phyloP scores from a whole-genome alignment of 2,113 vertebrate genomes.

The Oreamnos americanus region DNA sequence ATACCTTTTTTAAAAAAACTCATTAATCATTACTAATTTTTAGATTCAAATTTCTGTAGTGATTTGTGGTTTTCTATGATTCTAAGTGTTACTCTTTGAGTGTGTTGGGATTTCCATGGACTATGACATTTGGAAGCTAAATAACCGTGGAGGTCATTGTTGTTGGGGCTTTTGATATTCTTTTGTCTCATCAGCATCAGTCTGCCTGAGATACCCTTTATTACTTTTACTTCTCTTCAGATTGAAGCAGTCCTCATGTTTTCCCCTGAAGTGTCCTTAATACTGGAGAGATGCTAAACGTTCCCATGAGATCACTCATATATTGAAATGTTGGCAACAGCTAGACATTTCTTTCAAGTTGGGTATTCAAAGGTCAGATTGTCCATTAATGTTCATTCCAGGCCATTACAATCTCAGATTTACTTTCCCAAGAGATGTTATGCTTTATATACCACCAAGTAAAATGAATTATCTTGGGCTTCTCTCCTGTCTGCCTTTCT shows the following conservation, averaged over 20 bases:
- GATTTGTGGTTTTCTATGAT: not conserved
- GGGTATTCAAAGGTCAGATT: not conserved
- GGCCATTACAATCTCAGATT: not conserved
- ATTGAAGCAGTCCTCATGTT: not conserved
- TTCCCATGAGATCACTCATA: not conserved
- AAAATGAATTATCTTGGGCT: not conserved
- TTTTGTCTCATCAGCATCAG: not conserved
- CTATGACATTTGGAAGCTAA: not conserved
- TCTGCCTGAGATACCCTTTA: not conserved
- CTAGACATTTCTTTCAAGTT: constrained; percentile 32
- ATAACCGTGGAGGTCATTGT: not conserved
- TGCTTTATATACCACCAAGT: not conserved
- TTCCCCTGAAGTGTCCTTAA: not conserved
- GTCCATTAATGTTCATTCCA: not conserved
- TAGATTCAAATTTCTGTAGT: not conserved
- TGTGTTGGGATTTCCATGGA: not conserved
- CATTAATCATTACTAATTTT: not conserved
- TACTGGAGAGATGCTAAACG: not conserved
- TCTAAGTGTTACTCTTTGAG: not conserved
- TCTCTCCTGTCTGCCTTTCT: not conserved
- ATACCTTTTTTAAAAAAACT: not conserved
- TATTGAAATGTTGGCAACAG: not conserved
- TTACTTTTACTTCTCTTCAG: not conserved
- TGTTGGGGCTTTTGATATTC: not conserved
- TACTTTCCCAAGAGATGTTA: not conserved